Percentiles rank a stretch among this genome's conserved stretches.
Evolutionary conservation across 2,113 vertebrate species (phyloP).

Genomic region (Ammodytes dubius): DNA sequence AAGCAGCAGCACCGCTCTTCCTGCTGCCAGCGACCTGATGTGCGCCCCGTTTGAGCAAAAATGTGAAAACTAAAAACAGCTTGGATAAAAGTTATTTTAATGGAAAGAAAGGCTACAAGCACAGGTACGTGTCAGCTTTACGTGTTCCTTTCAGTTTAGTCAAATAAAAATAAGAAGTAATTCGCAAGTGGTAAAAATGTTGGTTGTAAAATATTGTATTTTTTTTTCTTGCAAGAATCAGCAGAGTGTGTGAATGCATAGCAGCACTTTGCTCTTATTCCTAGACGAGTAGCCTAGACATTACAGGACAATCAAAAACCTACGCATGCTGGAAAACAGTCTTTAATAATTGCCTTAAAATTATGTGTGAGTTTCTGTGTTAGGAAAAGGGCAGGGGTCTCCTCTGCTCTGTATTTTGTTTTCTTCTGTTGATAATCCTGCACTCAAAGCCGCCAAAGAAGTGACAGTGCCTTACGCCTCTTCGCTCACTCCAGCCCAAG

Average conservation of each 20-base stretch:
- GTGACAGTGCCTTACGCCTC: constrained; percentile 61
- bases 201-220: background rate
- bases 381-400: background rate
- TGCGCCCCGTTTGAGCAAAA: constrained; percentile 5
- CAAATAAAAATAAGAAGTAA: background rate
- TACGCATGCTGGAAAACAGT: background rate
- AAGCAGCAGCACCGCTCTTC: constrained; percentile 48
- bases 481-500: constrained; percentile 40
- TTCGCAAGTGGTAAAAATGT: background rate
- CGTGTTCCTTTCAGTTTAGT: background rate
- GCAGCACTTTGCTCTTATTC: background rate
- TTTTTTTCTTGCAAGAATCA: background rate
- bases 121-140: constrained; percentile 60
- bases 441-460: constrained; percentile 46
- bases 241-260: background rate
- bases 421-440: constrained; percentile 35
- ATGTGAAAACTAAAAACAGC: constrained; percentile 36
- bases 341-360: background rate
- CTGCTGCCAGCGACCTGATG: constrained; percentile 9
- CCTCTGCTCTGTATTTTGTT: constrained; percentile 51
- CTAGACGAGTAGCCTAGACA: background rate
- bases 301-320: background rate
- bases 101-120: constrained; percentile 70
- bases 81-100: constrained; percentile 73
- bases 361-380: constrained; percentile 24